These are phyloP conservation scores for Macroteleia sp. DNA, from an alignment of 2,888 invertebrate species.

Conservation along the genomic window DNA sequence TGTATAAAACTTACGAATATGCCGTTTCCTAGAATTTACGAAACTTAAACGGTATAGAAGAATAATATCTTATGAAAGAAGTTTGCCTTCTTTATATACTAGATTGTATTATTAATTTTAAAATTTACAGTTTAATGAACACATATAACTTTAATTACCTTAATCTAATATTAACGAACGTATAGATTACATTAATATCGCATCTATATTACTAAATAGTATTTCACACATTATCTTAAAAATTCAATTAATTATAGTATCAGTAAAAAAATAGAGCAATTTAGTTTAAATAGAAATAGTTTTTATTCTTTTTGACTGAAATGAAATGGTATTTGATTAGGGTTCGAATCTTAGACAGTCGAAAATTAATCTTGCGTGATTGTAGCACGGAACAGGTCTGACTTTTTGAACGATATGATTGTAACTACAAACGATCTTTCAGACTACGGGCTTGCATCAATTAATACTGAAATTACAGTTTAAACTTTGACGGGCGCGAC, in stretches of 20 bases:
- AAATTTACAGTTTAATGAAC: too few relatives aligned
- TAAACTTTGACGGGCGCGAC: slow-evolving; percentile 75
- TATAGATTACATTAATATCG: too few relatives aligned
- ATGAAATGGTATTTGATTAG: slow-evolving; percentile 10
- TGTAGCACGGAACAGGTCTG: slow-evolving; percentile 31
- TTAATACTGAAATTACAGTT: slow-evolving; percentile 77
- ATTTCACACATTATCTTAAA: too few relatives aligned
- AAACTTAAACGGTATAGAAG: slow-evolving; percentile 47
- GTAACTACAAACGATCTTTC: slow-evolving; percentile 61
- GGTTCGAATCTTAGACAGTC: slow-evolving; percentile 15
- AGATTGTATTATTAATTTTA: too few relatives aligned
- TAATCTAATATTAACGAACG: too few relatives aligned
- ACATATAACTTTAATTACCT: too few relatives aligned
- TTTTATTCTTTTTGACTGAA: background rate
- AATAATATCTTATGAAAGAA: slow-evolving; percentile 30
- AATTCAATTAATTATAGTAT: too few relatives aligned
- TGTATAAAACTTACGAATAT: slow-evolving; percentile 74
- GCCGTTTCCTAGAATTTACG: slow-evolving; percentile 71
- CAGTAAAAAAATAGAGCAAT: too few relatives aligned
- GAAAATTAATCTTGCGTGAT: slow-evolving; percentile 56
- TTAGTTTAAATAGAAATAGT: background rate
- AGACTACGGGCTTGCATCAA: slow-evolving; percentile 76
- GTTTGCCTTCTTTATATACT: slow-evolving; percentile 18
- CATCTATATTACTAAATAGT: too few relatives aligned
- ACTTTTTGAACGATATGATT: slow-evolving; percentile 40